Evolutionary conservation across 2,113 vertebrate genomes (phyloP).

Genomic region (Ahaetulla prasina): DNA sequence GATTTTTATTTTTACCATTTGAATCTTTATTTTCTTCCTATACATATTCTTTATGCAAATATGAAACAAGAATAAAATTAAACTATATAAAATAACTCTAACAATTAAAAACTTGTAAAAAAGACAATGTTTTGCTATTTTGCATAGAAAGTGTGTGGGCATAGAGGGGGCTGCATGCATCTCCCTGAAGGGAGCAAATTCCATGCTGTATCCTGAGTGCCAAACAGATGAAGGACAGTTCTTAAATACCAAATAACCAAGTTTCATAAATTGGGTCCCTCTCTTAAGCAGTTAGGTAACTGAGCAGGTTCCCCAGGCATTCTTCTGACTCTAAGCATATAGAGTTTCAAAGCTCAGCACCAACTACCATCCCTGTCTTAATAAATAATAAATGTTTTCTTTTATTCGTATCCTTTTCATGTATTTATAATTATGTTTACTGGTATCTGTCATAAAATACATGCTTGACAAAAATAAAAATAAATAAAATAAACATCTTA

Average conservation of each 20-base stretch:
- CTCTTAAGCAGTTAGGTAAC: neutral
- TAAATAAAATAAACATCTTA: too few relatives aligned
- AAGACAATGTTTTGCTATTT: neutral
- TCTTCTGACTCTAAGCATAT: neutral
- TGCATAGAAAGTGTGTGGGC: neutral
- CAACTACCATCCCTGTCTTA: too few relatives aligned
- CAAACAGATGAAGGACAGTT: neutral
- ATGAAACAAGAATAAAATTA: neutral
- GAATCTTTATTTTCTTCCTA: neutral
- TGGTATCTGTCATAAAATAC: too few relatives aligned
- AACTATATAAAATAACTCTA: neutral
- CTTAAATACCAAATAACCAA: neutral
- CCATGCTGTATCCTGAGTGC: neutral
- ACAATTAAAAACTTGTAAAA: neutral
- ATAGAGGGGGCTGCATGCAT: neutral
- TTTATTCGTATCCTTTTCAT: too few relatives aligned
- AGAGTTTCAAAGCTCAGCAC: neutral
- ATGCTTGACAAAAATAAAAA: too few relatives aligned
- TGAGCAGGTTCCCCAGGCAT: neutral
- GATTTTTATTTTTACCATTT: neutral
- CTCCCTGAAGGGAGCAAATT: neutral
- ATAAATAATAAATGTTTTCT: too few relatives aligned
- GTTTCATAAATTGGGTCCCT: neutral
- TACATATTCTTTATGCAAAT: neutral
- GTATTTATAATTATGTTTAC: too few relatives aligned